Percentiles rank a stretch among this genome's conserved stretches.
Evolutionary conservation across 2,113 vertebrate genomes (phyloP).

Genomic region (Bettongia penicillata): DNA sequence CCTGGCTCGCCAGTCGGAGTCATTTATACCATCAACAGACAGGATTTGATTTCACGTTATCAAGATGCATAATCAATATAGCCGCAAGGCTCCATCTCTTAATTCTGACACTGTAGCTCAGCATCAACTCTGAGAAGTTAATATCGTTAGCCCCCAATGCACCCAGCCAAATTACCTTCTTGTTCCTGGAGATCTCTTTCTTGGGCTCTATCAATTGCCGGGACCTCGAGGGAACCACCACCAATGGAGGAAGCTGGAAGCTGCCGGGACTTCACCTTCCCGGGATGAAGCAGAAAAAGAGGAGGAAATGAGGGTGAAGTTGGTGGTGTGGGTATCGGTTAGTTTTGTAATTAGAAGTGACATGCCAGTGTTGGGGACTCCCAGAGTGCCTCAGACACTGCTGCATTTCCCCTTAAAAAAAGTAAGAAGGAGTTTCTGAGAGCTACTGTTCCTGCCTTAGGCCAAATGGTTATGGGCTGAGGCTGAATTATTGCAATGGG

Average conservation of each 20-base stretch:
- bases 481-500: background rate
- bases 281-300: background rate
- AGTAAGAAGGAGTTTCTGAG: background rate
- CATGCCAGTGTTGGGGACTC: background rate
- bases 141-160: background rate
- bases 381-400: background rate
- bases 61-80: constrained; percentile 37
- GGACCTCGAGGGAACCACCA: background rate
- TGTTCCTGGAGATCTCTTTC: too few relatives aligned
- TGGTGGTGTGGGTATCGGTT: background rate
- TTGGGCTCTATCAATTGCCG: background rate
- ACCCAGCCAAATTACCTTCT: fast-evolving
- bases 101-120: background rate
- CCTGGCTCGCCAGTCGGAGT: background rate
- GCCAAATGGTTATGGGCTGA: background rate
- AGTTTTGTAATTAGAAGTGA: background rate
- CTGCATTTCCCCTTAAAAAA: background rate
- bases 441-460: background rate
- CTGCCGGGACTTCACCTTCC: background rate
- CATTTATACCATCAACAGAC: background rate
- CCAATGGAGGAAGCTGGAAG: background rate
- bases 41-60: constrained; percentile 37
- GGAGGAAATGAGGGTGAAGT: background rate
- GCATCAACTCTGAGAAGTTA: background rate
- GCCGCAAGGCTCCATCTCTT: background rate